A percentile compares a stretch with the other conserved stretches of the same genome.
Evolutionary conservation across 2,113 vertebrate species (phyloP).

Genomic region (Calyptomena viridis): DNA sequence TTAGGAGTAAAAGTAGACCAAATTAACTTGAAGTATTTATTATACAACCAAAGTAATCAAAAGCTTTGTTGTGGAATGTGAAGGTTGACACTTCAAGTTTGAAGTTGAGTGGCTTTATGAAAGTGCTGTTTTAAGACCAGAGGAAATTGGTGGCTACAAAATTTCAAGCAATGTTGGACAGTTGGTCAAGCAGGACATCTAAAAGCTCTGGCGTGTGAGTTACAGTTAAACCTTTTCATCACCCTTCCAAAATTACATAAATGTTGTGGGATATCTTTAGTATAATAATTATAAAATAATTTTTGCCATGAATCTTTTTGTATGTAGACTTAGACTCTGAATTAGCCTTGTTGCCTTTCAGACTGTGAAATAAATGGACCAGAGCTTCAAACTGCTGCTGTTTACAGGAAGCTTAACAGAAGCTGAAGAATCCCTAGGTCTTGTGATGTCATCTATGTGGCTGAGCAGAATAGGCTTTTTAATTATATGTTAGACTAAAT

Average conservation of each 20-base stretch:
- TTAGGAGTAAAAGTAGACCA: not conserved
- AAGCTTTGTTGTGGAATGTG: not conserved
- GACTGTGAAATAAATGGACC: not conserved
- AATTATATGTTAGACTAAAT: not conserved
- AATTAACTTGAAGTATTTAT: not conserved
- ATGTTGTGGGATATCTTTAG: not conserved
- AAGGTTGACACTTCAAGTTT: not conserved
- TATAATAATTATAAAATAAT: not conserved
- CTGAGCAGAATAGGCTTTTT: not conserved
- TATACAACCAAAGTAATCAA: not conserved
- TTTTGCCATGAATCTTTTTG: not conserved
- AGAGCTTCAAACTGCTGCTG: not conserved
- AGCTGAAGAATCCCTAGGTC: not conserved
- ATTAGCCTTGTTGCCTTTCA: not conserved
- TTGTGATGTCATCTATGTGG: not conserved
- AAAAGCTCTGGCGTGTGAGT: not conserved
- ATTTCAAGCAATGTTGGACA: not conserved
- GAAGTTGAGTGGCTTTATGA: not conserved
- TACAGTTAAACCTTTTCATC: not conserved
- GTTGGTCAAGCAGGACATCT: not conserved
- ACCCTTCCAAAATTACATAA: not conserved
- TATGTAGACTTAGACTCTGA: not conserved
- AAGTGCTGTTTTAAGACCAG: not conserved
- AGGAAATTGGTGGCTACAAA: not conserved
- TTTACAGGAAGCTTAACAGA: not conserved